phyloP scores from a whole-genome alignment of 2,797 vertebrate genomes.

The Sciurus carolinensis region DNA sequence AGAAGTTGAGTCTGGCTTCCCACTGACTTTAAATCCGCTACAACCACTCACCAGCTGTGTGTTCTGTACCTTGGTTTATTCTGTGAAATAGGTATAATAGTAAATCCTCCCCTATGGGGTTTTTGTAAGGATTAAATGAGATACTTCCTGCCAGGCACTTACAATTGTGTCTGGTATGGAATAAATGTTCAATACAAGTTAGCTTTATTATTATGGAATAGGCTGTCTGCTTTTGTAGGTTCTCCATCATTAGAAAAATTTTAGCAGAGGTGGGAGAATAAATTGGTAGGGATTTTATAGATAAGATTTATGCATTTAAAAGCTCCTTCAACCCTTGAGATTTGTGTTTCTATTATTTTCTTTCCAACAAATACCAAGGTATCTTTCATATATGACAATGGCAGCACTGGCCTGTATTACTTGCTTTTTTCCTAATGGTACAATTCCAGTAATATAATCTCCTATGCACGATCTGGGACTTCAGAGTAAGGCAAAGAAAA shows the following conservation, averaged over 20 bases:
- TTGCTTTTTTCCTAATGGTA: background rate
- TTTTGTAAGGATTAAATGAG: constrained; percentile 74
- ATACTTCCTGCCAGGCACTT: constrained; percentile 63
- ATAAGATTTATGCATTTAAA: background rate
- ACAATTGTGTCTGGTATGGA: constrained; percentile 8
- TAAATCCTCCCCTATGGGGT: background rate
- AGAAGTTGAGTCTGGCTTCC: constrained; percentile 54
- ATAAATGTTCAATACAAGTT: background rate
- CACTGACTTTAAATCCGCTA: background rate
- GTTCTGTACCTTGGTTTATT: constrained; percentile 45
- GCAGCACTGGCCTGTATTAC: background rate
- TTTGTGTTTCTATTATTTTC: constrained; percentile 56
- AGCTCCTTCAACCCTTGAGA: background rate
- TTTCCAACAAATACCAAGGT: constrained; percentile 47
- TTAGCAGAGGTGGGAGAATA: constrained; percentile 30
- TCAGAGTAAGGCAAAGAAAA: background rate
- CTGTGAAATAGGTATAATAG: constrained; percentile 56
- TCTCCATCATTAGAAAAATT: background rate
- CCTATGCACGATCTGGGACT: background rate
- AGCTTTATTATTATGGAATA: background rate
- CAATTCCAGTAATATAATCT: background rate
- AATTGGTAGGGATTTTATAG: constrained; percentile 23
- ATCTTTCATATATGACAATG: constrained; percentile 44
- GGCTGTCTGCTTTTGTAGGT: background rate
- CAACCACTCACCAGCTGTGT: background rate